phyloP scores from a whole-genome alignment of 2,888 invertebrate species.

The Metalampra italica region DNA sequence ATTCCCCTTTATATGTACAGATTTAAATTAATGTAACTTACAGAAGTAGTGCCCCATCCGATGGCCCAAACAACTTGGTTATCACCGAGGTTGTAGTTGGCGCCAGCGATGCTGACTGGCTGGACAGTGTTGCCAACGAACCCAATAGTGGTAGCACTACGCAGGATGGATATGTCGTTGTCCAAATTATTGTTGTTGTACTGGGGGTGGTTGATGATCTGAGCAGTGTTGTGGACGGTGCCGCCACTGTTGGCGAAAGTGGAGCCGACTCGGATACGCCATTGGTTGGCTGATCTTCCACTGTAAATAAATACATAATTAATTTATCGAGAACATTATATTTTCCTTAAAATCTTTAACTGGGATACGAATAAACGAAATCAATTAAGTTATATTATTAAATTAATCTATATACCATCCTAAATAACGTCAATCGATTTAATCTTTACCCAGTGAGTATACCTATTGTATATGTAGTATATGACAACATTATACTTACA shows the following conservation, averaged over 20 bases:
- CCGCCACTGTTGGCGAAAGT: conserved; percentile 38
- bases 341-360: no score
- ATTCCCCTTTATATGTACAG: no score
- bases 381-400: no score
- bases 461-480: no score
- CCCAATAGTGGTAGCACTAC: conserved; percentile 23
- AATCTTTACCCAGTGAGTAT: no score
- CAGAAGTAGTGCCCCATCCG: conserved; percentile 56
- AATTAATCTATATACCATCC: no score
- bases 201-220: conserved; percentile 34
- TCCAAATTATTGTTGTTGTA: conserved; percentile 31
- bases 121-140: conserved; percentile 23
- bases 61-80: conserved; percentile 46
- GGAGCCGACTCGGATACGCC: conserved; percentile 33
- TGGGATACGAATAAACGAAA: no score
- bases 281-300: conserved; percentile 3
- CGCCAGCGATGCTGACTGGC: conserved; percentile 31
- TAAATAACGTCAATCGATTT: no score
- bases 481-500: conserved; percentile 21
- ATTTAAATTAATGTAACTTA: conserved; percentile 22
- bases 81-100: conserved; percentile 35
- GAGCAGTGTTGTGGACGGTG: conserved; percentile 17
- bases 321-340: neutral
- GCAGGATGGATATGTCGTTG: conserved; percentile 50
- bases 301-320: neutral